Evolutionary conservation across 2,888 invertebrate genomes (phyloP), one percentile per base, ranked within the genome.

Genomic region (Ecliptopera silaceata): DNA sequence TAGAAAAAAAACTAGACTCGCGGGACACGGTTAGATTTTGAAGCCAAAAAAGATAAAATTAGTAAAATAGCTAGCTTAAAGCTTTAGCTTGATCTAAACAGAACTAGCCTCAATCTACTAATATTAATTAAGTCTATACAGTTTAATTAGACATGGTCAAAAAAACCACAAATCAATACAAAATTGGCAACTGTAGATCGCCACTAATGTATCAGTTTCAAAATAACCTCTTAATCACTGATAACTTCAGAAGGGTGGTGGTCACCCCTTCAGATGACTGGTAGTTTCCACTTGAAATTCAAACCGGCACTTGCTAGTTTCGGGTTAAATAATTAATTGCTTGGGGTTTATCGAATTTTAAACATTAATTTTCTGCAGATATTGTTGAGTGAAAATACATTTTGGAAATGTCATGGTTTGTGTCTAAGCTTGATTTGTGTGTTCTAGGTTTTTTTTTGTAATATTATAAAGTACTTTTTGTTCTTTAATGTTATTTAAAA

Each of bases 261-360:
- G 62, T 63, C 42, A 59, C 67, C 74, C 74, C 68, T 64, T 69
- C 63, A 69, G 72, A 79, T 79, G 79, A 79, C 78, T 74, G 61
- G 79, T 71, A 57, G 69, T 74, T 74, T 71, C 72, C 71, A 70
- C 68, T 70, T 65, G 50, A 56, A 70, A 73, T 68, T 71, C 71
- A 41, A n/a, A 66, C 70, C 65, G 76, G 75, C 75, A 69, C 64
- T 71, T 75, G 72, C 69, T 75, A 75, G 75, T 79, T 79, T 71
- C 62, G 71, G 74, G 73, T 66, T 53, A 58, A 62, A 65, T 72
- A 74, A 79, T 79, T 77, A 79, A 79, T 79, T 69, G 71, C 71
- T 73, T 68, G 65, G 67, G 68, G 58, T 52, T 54, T 56, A 69
- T 44, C 47, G 4, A 48, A 52, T 72, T 51, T 45, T 36, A 49